Evolutionary conservation across 1,140 invertebrate genomes (phyloP), one percentile per base, ranked within the genome.

Genomic region (Pantala flavescens): DNA sequence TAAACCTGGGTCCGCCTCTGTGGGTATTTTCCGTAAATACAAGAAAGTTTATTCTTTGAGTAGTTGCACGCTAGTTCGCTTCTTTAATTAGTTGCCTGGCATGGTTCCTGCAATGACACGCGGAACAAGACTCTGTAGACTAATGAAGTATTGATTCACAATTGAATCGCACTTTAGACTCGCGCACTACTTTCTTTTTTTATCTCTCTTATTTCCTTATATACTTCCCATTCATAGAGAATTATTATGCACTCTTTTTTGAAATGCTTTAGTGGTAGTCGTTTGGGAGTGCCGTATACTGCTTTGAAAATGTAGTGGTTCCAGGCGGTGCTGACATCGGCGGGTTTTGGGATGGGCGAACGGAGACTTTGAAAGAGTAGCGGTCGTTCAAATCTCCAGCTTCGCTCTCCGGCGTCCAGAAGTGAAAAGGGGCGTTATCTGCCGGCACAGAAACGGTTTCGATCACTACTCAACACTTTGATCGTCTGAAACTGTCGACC

Each of bases 51-150:
- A 63, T 63, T 63, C 49, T 63, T 63, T 63, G 49, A 63, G 49
- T 63, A 63, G 49, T 63, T 63, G 49, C 49, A 63, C 49, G 49
- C 49, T 63, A 63, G 49, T 63, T 63, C 49, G 49, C 49, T 63
- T 63, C 14, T 36, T 63, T 63, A 63, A 63, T 63, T 63, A 63
- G 49, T 63, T 63, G 49, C 49, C 49, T 63, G 49, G 49, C 49
- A 63, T 63, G 49, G 49, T 63, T 63, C 49, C 49, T 12, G 49
- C 49, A 63, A 19, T 19, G 5, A 19, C 16, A 63, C 14, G 16
- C 16, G 16, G 49, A 21, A 63, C 14, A 16, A 63, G n/a, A 63
- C 16, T 63, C 12, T 63, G 49, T 63, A 19, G 14, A 63, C 49
- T 3, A 63, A 63, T 63, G 49, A 63, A 63, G 49, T 63, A 63